phyloP scores from a whole-genome alignment of 2,888 invertebrate species.

The Carterocephalus palaemon region DNA sequence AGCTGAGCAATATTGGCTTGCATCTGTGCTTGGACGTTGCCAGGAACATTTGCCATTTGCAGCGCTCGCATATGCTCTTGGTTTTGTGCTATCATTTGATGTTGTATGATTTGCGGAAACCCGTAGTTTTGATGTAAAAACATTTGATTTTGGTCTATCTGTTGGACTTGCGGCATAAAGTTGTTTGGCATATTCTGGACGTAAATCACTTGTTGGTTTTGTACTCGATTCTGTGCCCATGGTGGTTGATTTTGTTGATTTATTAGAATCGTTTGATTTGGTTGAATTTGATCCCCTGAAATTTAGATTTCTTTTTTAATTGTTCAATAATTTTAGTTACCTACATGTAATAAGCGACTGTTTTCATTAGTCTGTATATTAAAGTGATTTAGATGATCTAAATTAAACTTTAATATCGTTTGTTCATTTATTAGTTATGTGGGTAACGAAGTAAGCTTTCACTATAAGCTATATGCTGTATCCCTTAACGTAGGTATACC shows the following conservation, averaged over 20 bases:
- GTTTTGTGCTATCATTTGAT: conserved; percentile 45
- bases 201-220: conserved; percentile 61
- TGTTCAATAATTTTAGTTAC: no score
- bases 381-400: no score
- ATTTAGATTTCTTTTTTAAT: conserved; percentile 25
- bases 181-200: conserved; percentile 62
- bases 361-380: no score
- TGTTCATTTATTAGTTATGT: no score
- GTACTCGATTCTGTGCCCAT: conserved; percentile 61
- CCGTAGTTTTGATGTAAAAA: conserved; percentile 59
- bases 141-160: conserved; percentile 58
- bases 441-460: no score
- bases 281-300: conserved; percentile 62
- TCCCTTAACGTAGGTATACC: no score
- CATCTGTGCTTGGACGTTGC: conserved; percentile 31
- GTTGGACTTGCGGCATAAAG: conserved; percentile 49
- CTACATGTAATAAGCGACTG: no score
- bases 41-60: conserved; percentile 29
- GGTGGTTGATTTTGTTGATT: conserved; percentile 68
- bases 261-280: conserved; percentile 59
- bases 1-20: conserved; percentile 27
- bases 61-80: conserved; percentile 34
- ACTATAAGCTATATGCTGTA: no score
- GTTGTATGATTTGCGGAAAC: conserved; percentile 53
- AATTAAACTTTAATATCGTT: no score